Base-by-base conservation (phyloP, 2,797 vertebrate genomes). In the Florisuga fusca region DNA sequence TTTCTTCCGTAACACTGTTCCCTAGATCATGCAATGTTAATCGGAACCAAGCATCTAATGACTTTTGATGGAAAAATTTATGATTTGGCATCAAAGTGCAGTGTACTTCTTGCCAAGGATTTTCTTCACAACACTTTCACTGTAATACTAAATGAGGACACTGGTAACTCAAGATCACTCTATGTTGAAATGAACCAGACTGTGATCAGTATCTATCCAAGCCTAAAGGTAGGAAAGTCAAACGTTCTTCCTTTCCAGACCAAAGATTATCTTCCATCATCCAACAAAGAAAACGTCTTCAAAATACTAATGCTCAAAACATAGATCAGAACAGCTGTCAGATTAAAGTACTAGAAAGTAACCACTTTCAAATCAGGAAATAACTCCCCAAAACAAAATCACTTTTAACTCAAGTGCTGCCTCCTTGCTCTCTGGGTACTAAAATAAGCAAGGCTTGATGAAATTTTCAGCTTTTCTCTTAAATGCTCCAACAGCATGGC, bases 1-100 rank as follows among this genome's bases (percentile, higher is more conserved):
- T 53, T 53, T 51, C 58, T 63, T 71, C 80, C 92, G 50, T 27
- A 76, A 84, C 81, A 33, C 21, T 43, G 2, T 75, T 59, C 68
- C 55, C 82, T 76, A 99, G 99, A 99, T 95, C 98, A 98, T 59
- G 98, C 98, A 21, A 53, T 99, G 87, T 68, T 99, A 94, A 98
- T 99, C 5, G 97, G 98, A 2, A 97, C 97, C 89, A 98, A 98
- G 95, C 98, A 98, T 57, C 46, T 98, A 18, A 97, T 98, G 93
- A 98, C 98, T 3, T 99, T 99, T 58, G 98, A 99, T 10, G 98
- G 98, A 19, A 97, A 83, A 81, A 94, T 99, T 53, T 98, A 98
- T 34, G 98, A 98, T 92, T 96, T 99, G 15, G 96, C 97, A 17
- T 88, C 91, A n/a, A 92, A 81, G 25, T 98, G 98, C 55, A 96